Percentiles rank a stretch among this genome's conserved stretches.
Evolutionary conservation across 1,140 invertebrate species (phyloP).

Genomic region (Tigriopus japonicus): DNA sequence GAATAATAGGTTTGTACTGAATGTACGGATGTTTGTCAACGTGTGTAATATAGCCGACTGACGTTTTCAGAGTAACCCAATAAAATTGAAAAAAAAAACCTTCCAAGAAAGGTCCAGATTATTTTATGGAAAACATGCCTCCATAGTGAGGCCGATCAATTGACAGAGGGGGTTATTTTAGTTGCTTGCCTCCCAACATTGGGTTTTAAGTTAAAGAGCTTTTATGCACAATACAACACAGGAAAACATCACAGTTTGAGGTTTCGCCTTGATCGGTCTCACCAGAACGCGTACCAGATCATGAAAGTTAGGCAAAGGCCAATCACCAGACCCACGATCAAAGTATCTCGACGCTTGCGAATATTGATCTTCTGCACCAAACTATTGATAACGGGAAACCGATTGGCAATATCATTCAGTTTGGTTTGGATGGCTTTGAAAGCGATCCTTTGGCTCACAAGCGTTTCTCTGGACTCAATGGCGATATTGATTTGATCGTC

Average conservation of each 20-base stretch:
- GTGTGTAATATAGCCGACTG: too few species aligned
- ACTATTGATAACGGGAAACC: constrained; percentile 70
- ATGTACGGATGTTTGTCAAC: too few species aligned
- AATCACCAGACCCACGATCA: constrained; percentile 53
- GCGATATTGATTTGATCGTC: constrained; percentile 95
- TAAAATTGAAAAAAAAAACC: too few species aligned
- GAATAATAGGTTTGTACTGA: too few species aligned
- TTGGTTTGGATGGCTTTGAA: constrained; percentile 77
- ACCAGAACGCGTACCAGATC: constrained; percentile 20
- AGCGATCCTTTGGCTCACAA: constrained; percentile 61
- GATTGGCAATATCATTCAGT: constrained; percentile 77
- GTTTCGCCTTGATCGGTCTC: not conserved
- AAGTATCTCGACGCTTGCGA: constrained; percentile 70
- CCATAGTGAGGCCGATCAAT: not conserved
- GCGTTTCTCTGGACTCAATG: constrained; percentile 78
- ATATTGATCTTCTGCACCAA: constrained; percentile 80
- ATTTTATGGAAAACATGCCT: too few species aligned
- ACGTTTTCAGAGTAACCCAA: too few species aligned
- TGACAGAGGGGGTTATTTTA: too few species aligned
- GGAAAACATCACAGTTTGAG: not conserved
- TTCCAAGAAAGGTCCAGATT: too few species aligned
- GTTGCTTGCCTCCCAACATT: too few species aligned
- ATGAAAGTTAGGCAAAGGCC: constrained; percentile 19
- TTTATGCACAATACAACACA: not conserved
- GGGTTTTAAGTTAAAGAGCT: too few species aligned